Percentiles rank a stretch among this genome's conserved stretches.
phyloP scores from a whole-genome alignment of 2,797 vertebrate genomes.

The Saxicola maurus region DNA sequence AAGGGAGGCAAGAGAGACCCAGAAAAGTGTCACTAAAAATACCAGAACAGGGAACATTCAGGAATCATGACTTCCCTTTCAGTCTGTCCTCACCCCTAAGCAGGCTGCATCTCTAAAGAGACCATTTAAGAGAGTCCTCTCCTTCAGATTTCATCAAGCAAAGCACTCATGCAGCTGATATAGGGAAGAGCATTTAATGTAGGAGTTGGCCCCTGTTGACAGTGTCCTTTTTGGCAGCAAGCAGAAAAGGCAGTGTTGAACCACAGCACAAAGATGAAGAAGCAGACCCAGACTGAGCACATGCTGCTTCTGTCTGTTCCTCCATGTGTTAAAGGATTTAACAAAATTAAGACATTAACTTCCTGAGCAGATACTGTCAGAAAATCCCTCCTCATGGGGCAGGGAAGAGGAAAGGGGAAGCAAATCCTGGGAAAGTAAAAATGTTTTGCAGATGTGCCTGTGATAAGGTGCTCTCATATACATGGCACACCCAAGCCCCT shows the following conservation, averaged over 20 bases:
- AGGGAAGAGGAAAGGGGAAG: slow-evolving; percentile 1
- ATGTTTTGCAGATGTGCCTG: neutral
- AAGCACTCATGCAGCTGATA: neutral
- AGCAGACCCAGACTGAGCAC: neutral
- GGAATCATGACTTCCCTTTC: neutral
- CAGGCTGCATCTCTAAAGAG: neutral
- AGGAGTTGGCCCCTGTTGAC: neutral
- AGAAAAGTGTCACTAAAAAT: neutral
- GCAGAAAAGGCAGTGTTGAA: neutral
- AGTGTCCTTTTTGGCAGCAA: neutral
- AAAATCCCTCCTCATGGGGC: neutral
- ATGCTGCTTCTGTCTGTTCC: fast-evolving
- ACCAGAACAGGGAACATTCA: neutral
- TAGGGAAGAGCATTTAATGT: neutral
- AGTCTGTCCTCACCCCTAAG: neutral
- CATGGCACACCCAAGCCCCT: neutral
- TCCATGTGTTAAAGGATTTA: neutral
- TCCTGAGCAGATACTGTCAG: slow-evolving; percentile 69
- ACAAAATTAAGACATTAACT: slow-evolving; percentile 30
- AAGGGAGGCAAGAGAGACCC: neutral
- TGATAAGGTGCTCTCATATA: neutral
- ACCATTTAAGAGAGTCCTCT: neutral
- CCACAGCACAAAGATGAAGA: neutral
- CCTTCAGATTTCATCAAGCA: neutral
- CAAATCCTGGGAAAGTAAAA: slow-evolving; percentile 29